These are phyloP conservation scores for Plecturocebus donacophilus DNA, from an alignment of 2,113 vertebrate species.

Conservation along the genomic window DNA sequence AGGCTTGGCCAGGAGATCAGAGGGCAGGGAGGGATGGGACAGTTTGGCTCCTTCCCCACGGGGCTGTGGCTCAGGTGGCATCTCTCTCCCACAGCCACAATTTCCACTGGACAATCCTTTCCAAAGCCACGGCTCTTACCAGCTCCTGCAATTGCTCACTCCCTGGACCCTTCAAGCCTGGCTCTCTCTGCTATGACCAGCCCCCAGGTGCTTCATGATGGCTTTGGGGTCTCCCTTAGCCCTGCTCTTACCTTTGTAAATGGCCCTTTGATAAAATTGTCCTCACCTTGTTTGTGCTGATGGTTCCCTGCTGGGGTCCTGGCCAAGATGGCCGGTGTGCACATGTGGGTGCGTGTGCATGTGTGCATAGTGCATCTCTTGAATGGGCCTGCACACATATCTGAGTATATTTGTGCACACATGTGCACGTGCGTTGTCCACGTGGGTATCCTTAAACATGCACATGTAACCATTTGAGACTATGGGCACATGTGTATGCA, in stretches of 20 bases:
- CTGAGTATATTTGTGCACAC: too few relatives aligned
- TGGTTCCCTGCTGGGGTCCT: background rate
- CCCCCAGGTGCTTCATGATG: background rate
- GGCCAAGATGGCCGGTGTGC: background rate
- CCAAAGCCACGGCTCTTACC: background rate
- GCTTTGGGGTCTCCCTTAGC: background rate
- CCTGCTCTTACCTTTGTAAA: background rate
- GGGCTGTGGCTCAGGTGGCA: background rate
- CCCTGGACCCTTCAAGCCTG: background rate
- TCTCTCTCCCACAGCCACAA: background rate
- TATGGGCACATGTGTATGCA: background rate
- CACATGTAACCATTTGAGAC: background rate
- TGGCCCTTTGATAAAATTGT: background rate
- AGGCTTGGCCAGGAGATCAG: background rate
- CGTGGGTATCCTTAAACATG: background rate
- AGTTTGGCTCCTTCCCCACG: background rate
- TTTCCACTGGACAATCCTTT: background rate
- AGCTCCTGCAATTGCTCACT: rapidly evolving
- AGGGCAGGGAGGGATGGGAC: background rate
- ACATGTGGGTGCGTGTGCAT: rapidly evolving
- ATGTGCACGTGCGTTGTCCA: too few relatives aligned
- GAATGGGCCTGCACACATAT: background rate
- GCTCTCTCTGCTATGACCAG: background rate
- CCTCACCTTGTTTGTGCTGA: background rate
- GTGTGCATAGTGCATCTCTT: rapidly evolving